Evolutionary conservation across 2,888 invertebrate species (phyloP), one percentile per base, ranked within the genome.

Genomic region (Hedya salicella): DNA sequence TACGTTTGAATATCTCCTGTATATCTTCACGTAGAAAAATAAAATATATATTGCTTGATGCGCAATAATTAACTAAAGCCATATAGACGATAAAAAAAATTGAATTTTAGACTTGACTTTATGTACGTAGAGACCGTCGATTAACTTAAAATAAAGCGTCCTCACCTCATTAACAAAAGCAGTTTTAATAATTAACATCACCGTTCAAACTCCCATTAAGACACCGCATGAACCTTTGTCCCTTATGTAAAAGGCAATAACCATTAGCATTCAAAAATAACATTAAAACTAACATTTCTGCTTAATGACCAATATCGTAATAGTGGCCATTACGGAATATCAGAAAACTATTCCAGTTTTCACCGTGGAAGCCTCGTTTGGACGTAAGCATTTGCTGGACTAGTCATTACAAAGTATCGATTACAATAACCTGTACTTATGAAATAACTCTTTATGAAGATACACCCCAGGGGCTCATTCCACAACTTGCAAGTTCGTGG

Each of bases 221-320:
- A 44, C 11, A 36, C 9, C 17, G n/a, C 21, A 16, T 13, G 50
- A 21, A 11, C 46, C 1, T 11, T 25, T 39, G 36, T 52, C 3
- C 50, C 13, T 57, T 50, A 46, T 32, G 39, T 65, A 6, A 30
- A 60, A 30, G 19, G 39, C 13, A 54, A 66, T 66, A 66, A 66
- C 66, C 60, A 66, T 66, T 66, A 66, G 21, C 60, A 60, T 66
- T 61, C 48, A 53, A 66, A 66, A 66, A 61, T 61, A 54, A 66
- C 61, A 61, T 61, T 54, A 66, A 54, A 66, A 66, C 48, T 61
- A 49, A 40, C 53, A 48, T 66, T 60, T 48, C 48, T 32, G 39
- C 68, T 63, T 69, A 70, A 68, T 70, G 66, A 68, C 69, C 69
- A 70, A 69, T 70, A 68, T 65, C 69, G 65, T 70, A 68, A 70